Conservation (phyloP, 2,113 vertebrate species). For the Coptodon bakossiorum region DNA sequence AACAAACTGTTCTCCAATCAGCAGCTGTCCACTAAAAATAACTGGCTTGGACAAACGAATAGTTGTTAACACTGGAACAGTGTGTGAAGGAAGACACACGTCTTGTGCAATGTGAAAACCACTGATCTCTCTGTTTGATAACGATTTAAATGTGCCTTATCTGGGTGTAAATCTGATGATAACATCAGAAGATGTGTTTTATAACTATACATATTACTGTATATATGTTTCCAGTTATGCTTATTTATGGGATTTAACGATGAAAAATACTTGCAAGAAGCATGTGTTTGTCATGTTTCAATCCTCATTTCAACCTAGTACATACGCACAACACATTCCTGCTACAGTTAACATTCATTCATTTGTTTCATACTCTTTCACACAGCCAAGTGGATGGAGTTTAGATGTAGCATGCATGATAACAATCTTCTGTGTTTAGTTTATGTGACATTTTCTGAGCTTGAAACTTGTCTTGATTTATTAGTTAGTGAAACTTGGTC, state of each 20-base stretch:
- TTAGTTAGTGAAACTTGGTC: background rate
- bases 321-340: background rate
- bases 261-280: background rate
- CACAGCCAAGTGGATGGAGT: background rate
- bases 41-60: background rate
- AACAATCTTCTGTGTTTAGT: background rate
- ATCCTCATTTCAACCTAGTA: background rate
- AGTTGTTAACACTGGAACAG: slow-evolving; percentile 21
- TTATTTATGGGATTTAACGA: slow-evolving; percentile 7
- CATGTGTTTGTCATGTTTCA: background rate
- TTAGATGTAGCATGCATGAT: background rate
- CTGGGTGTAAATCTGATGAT: background rate
- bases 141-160: slow-evolving; percentile 44
- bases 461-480: background rate
- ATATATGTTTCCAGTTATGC: background rate
- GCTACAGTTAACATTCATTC: background rate
- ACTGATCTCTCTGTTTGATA: background rate
- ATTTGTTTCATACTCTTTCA: background rate
- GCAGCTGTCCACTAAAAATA: slow-evolving; percentile 1
- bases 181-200: background rate
- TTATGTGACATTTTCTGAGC: background rate
- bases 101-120: slow-evolving; percentile 20
- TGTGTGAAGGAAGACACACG: background rate
- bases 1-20: background rate
- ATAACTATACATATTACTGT: background rate